Conservation (phyloP, 53 echinoderm and acorn worm genomes). For the Holothuria leucospilota region DNA sequence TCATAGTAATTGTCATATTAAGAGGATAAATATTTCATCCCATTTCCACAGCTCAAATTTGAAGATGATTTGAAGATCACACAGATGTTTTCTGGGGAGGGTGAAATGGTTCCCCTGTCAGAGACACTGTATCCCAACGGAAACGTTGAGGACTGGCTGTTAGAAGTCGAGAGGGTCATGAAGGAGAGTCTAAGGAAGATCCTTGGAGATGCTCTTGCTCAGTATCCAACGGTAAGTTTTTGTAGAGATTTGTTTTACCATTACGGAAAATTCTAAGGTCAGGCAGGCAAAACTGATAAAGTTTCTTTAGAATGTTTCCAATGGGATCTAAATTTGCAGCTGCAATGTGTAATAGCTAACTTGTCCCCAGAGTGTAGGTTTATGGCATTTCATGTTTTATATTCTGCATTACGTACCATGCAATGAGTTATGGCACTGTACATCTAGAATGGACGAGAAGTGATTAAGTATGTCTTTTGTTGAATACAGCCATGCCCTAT, state of each 20-base stretch:
- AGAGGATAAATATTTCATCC: not conserved
- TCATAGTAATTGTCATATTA: not conserved
- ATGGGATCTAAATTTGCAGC: no score
- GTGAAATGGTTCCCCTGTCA: constrained; percentile 92
- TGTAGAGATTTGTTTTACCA: not conserved
- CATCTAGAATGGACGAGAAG: no score
- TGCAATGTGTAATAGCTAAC: no score
- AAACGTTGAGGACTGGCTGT: constrained; percentile 97
- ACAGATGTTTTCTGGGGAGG: constrained; percentile 98
- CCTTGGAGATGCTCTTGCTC: constrained; percentile 71
- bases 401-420: no score
- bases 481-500: no score
- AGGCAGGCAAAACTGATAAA: not conserved
- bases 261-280: not conserved
- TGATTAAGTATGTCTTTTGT: no score
- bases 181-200: constrained; percentile 88
- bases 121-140: constrained; percentile 92
- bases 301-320: no score
- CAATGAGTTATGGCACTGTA: no score
- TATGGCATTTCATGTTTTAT: no score
- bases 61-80: constrained; percentile 96
- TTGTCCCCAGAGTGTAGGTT: no score
- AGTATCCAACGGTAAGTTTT: constrained; percentile 76
- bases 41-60: constrained; percentile 76
- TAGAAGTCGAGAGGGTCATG: constrained; percentile 97